These are phyloP conservation scores for Patiria pectinifera DNA, from an alignment of 53 echinoderm and acorn worm genomes.

Conservation along the genomic window DNA sequence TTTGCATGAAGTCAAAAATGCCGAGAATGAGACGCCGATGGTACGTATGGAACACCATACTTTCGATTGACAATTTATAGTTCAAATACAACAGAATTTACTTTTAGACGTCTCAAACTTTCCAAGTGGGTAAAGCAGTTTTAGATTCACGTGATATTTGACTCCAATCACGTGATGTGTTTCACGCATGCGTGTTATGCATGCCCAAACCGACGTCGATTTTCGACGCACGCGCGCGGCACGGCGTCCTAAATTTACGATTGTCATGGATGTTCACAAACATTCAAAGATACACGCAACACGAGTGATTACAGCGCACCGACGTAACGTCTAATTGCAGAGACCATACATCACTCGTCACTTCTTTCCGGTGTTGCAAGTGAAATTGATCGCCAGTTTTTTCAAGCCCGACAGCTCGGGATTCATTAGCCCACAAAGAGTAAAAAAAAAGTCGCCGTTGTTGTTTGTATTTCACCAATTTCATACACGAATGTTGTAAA, in stretches of 20 bases:
- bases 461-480: background rate
- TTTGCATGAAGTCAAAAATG: no score
- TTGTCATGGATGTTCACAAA: background rate
- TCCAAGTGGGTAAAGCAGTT: background rate
- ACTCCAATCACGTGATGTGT: background rate
- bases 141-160: background rate
- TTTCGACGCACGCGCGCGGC: background rate
- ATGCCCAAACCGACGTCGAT: background rate
- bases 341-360: background rate
- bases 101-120: background rate
- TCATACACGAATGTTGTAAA: background rate
- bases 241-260: background rate
- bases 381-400: slow-evolving; percentile 5
- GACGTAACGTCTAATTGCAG: background rate
- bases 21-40: no score
- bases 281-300: background rate
- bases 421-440: background rate
- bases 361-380: background rate
- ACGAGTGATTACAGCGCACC: background rate
- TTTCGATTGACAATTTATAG: no score
- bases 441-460: background rate
- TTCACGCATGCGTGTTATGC: background rate
- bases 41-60: no score
- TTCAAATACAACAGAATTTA: background rate
- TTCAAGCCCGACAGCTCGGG: background rate